Evolutionary conservation across 2,797 vertebrate genomes (phyloP), one percentile per base, ranked within the genome.

Genomic region (Scolopax bukidnonensis): DNA sequence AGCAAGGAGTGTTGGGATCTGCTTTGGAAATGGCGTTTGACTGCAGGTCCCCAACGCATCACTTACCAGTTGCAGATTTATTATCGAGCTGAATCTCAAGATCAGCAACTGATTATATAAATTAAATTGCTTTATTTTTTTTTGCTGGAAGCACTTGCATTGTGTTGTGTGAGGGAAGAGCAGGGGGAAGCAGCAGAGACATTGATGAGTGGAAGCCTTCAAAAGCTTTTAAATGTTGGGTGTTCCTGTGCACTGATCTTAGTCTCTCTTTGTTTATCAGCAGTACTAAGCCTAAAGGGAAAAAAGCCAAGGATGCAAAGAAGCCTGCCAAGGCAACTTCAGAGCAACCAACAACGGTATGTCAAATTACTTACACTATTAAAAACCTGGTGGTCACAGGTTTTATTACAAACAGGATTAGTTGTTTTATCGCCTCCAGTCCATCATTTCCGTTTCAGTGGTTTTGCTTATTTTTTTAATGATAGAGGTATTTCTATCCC

Each of bases 261-360:
- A 32, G 6, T 87, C 90, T 96, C 64, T 70, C 63, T 90, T 70
- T 96, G 36, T 73, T 27, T 96, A 65, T 53, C 95, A 99, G 98
- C 97, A 97, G 97, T 77, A 95, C 94, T 73, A 99, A 98, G 96
- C 95, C 97, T 5, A 99, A 99, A 97, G 98, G 96, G 61, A 99
- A 99, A 96, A 99, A 99, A 97, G 97, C 98, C 87, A 99, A 99
- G 97, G 99, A 99, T 43, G 93, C 83, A 83, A 98, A 98, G 47
- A 99, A 99, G 79, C 97, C 95, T 60, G 88, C 84, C 67, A 98
- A 98, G 40, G 56, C 95, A 51, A 96, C 97, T 84, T 95, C 92
- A 70, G 99, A 99, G 16, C 89, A 87, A 28, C 64, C 94, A 70
- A 43, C 97, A 77, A 90, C 48, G 98, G 99, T 99, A 98, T 30